Conservation (phyloP, 1,140 invertebrate species). For the Prorops nasuta region DNA sequence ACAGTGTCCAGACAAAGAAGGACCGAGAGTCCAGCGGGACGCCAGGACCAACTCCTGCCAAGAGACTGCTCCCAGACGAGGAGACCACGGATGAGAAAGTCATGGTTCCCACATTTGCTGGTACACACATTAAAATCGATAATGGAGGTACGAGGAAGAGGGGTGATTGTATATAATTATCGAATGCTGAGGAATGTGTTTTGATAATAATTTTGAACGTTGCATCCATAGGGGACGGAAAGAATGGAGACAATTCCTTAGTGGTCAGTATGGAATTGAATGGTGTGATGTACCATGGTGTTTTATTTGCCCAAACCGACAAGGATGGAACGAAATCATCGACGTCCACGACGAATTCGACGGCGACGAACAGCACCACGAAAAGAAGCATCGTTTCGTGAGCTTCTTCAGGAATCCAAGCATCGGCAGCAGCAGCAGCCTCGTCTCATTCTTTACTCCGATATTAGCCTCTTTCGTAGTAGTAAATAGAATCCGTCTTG, state of each 20-base stretch:
- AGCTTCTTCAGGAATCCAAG: conserved; percentile 21
- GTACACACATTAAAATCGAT: conserved; percentile 86
- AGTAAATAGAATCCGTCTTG: no score
- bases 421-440: no score
- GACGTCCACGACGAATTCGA: conserved; percentile 4
- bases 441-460: no score
- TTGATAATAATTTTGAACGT: no score
- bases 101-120: conserved; percentile 36
- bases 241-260: conserved; percentile 80
- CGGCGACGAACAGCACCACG: conserved; percentile 26
- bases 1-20: conserved; percentile 58
- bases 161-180: conserved; percentile 7
- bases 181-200: background rate
- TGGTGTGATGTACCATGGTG: conserved; percentile 85
- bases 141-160: conserved; percentile 68
- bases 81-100: conserved; percentile 47
- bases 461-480: no score
- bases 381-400: conserved; percentile 54
- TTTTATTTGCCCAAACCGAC: conserved; percentile 73
- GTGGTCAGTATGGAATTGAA: conserved; percentile 96
- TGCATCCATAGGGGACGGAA: conserved; percentile 62
- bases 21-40: conserved; percentile 61
- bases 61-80: conserved; percentile 58
- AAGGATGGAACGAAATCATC: conserved; percentile 23
- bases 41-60: conserved; percentile 59